These are phyloP conservation scores for Fundulus diaphanus DNA, from an alignment of 2,797 vertebrate genomes.

Conservation along the genomic window DNA sequence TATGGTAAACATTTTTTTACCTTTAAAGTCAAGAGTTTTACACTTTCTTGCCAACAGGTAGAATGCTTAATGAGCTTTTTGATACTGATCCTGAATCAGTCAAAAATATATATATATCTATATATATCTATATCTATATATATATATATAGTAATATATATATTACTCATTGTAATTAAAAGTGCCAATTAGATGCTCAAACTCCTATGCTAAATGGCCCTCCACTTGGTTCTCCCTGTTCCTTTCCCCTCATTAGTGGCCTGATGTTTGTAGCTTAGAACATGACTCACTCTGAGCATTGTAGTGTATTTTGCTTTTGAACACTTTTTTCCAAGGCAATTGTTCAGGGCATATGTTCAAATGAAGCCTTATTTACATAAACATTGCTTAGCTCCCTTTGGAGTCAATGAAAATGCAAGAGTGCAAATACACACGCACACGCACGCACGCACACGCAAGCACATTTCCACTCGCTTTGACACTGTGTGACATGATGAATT, in stretches of 20 bases:
- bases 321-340: slow-evolving; percentile 71
- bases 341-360: slow-evolving; percentile 74
- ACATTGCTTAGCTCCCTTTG: slow-evolving; percentile 68
- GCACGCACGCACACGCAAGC: neutral
- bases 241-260: slow-evolving; percentile 46
- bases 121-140: no score
- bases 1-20: slow-evolving; percentile 16
- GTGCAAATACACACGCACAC: slow-evolving; percentile 20
- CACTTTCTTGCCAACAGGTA: slow-evolving; percentile 42
- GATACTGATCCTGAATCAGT: slow-evolving; percentile 22
- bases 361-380: slow-evolving; percentile 77
- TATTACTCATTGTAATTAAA: slow-evolving; percentile 57
- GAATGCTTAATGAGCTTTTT: slow-evolving; percentile 32
- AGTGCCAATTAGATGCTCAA: slow-evolving; percentile 30
- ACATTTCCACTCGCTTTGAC: slow-evolving; percentile 57
- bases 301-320: slow-evolving; percentile 59
- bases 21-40: slow-evolving; percentile 27
- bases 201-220: slow-evolving; percentile 49
- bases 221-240: slow-evolving; percentile 58
- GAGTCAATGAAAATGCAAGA: slow-evolving; percentile 65
- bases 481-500: slow-evolving; percentile 31
- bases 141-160: no score
- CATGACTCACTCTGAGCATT: slow-evolving; percentile 34
- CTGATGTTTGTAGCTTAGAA: slow-evolving; percentile 52
- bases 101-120: slow-evolving; percentile 31